Evolutionary conservation across 2,888 invertebrate genomes (phyloP), one percentile per base, ranked within the genome.

Genomic region (Microchrysa polita): DNA sequence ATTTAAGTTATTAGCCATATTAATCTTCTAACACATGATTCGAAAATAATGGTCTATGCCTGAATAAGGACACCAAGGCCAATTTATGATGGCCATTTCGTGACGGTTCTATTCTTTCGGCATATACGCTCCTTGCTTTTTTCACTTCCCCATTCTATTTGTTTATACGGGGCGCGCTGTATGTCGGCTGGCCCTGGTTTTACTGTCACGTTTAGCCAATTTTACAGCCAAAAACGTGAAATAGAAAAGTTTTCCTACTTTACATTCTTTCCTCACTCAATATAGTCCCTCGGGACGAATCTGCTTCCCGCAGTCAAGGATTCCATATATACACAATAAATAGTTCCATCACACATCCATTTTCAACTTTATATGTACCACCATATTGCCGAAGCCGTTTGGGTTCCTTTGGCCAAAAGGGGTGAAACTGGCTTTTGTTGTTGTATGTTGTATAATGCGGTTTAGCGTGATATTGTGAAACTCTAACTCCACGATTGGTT

Each of bases 221-320:
- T 61, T 61, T 61, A 61, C 61, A 61, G 40, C 61, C 9, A 61
- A 61, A 48, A 27, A 61, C 34, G 40, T 61, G 61, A 40, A 61
- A 16, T 61, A 18, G 16, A 61, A 61, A 61, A 61, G 40, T 34
- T 61, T 61, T 40, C 20, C 59, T 27, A 59, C 52, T 10, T 22
- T 22, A 22, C 23, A 14, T 7, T 23, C 10, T 59, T 14, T 23
- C 27, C 23, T 14, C 23, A 14, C 59, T 5, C n/a, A n/a, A n/a
- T n/a, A 10, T 7, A 23, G 14, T 10, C 22, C 23, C 10, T 16
- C 59, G 23, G 27, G 22, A 23, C 27, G 22, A 22, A 23, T 23
- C 14, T n/a, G 22, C 59, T 55, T 2, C 55, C 18, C 55, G 14
- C 23, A 14, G 23, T 59, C 14, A 7, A 34, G 27, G 27, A 34